These are phyloP conservation scores for Caenorhabditis parvicauda DNA, from an alignment of 2,888 invertebrate species.

Conservation along the genomic window DNA sequence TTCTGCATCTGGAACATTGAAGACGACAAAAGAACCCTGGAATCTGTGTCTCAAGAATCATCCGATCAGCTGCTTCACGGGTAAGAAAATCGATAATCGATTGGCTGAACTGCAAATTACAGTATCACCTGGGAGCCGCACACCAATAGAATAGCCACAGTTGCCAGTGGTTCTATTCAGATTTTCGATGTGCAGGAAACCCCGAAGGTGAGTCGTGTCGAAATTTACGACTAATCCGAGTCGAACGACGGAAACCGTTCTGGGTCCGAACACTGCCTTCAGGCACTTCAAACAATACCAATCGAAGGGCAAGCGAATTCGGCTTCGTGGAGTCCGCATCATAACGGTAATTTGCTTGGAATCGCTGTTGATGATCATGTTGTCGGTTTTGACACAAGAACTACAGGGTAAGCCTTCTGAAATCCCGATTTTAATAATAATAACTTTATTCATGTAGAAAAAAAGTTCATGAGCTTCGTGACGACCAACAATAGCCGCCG, in stretches of 20 bases:
- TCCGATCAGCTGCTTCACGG: slow-evolving; percentile 10
- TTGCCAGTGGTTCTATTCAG: slow-evolving; percentile 54
- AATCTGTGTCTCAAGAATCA: slow-evolving; percentile 9
- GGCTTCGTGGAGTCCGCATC: slow-evolving; percentile 94
- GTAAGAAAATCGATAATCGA: neutral
- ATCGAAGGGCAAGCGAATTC: slow-evolving; percentile 70
- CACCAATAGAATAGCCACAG: slow-evolving; percentile 15
- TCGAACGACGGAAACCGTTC: too few species aligned
- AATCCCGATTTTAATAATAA: too few species aligned
- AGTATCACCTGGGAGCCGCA: slow-evolving; percentile 33
- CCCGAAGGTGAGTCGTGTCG: too few species aligned
- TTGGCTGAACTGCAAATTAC: too few species aligned
- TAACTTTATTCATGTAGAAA: too few species aligned
- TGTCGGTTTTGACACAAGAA: slow-evolving; percentile 26
- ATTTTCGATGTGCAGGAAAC: slow-evolving; percentile 25
- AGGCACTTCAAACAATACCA: too few species aligned
- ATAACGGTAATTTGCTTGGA: slow-evolving; percentile 80
- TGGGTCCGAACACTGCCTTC: too few species aligned
- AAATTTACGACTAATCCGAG: too few species aligned
- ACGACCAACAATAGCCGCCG: too few species aligned
- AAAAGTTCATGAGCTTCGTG: too few species aligned
- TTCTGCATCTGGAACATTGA: slow-evolving; percentile 29
- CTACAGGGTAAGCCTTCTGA: slow-evolving; percentile 11
- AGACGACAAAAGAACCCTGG: slow-evolving; percentile 30
- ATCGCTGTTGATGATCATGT: slow-evolving; percentile 65